A percentile compares a stretch with the other conserved stretches of the same genome.
phyloP scores from a whole-genome alignment of 2,888 invertebrate species.

The Drosophila kambysellisi region DNA sequence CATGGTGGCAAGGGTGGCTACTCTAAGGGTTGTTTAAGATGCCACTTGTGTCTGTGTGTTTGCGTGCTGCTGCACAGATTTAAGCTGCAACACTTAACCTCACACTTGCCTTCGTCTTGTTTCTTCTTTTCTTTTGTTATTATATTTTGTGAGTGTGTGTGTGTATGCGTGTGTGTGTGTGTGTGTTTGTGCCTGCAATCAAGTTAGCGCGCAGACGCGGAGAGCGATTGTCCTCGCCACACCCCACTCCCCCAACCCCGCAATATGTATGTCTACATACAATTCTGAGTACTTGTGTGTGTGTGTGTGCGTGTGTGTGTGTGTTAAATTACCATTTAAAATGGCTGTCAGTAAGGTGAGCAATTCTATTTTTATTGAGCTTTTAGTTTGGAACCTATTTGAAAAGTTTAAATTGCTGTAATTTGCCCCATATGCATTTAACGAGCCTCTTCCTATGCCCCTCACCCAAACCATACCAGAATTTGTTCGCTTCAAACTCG shows the following conservation, averaged over 20 bases:
- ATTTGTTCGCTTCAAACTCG: neutral
- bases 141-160: conserved; percentile 5
- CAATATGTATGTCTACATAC: neutral
- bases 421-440: conserved; percentile 56
- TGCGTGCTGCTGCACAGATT: conserved; percentile 63
- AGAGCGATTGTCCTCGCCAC: conserved; percentile 55
- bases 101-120: conserved; percentile 70
- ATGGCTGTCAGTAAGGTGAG: conserved; percentile 79
- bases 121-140: conserved; percentile 29
- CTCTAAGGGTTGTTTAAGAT: conserved; percentile 62
- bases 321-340: conserved; percentile 81
- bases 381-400: conserved; percentile 78
- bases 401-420: conserved; percentile 76
- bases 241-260: neutral
- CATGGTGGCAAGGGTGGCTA: conserved; percentile 18
- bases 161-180: neutral
- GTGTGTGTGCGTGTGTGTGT: conserved; percentile 12
- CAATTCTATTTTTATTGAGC: conserved; percentile 79
- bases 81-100: conserved; percentile 79
- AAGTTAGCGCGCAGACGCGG: conserved; percentile 73
- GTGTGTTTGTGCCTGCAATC: conserved; percentile 21
- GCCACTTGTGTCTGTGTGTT: conserved; percentile 13
- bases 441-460: neutral
- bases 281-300: conserved; percentile 1
- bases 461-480: neutral